phyloP scores from a whole-genome alignment of 1,140 invertebrate genomes.

The Phymastichus coffea region DNA sequence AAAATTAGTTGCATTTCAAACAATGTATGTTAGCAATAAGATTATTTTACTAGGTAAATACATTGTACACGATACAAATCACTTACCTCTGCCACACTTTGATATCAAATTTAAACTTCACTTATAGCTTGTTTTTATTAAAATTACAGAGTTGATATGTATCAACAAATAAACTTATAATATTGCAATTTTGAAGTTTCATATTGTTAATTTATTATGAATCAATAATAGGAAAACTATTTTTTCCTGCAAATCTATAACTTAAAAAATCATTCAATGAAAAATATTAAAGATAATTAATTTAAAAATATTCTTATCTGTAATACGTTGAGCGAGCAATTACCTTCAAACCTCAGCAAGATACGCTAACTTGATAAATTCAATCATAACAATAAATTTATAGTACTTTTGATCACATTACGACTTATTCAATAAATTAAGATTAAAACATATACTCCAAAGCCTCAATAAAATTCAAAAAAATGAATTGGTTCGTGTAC shows the following conservation, averaged over 20 bases:
- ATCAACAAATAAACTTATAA: slow-evolving; percentile 1
- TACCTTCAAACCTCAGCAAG: too few species aligned
- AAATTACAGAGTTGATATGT: not conserved
- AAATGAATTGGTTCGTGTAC: slow-evolving; percentile 24
- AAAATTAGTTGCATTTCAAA: too few species aligned
- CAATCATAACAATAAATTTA: too few species aligned
- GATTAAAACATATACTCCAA: not conserved
- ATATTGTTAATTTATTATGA: not conserved
- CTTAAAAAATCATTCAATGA: too few species aligned
- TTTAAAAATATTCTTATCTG: too few species aligned
- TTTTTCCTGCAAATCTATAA: not conserved
- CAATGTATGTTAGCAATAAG: too few species aligned
- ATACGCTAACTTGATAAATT: too few species aligned
- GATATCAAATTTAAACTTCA: slow-evolving; percentile 9
- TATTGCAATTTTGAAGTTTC: slow-evolving; percentile 23
- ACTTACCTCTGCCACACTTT: slow-evolving; percentile 26
- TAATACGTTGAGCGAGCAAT: too few species aligned
- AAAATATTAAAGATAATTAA: not conserved
- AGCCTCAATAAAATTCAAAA: not conserved
- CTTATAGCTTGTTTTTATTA: not conserved
- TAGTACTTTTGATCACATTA: too few species aligned
- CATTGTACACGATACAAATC: slow-evolving; percentile 30
- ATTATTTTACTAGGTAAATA: not conserved
- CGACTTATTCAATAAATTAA: not conserved
- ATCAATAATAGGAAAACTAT: not conserved